Base-by-base conservation (phyloP, 2,113 vertebrate species). In the Muntiacus muntjak region DNA sequence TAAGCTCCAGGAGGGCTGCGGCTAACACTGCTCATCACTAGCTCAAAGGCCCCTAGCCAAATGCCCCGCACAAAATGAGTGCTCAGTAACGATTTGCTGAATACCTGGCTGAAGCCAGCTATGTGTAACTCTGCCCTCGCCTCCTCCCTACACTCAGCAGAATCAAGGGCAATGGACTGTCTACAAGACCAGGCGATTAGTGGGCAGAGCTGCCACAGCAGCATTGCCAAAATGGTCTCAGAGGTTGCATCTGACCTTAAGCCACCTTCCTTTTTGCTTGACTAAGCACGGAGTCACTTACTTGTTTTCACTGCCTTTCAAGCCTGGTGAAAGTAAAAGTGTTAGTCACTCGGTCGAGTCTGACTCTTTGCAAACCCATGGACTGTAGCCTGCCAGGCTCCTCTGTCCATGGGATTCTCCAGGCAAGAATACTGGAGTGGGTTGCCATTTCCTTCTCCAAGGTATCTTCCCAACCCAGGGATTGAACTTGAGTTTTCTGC, bases 221-320 rank as follows among this genome's bases (percentile, higher is more conserved):
- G 89, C 74, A 1, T 0, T 12, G 9, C 33, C 33, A 13, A 89
- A 26, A 55, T 4, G 1, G 45, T 55, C 81, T 92, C 92, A 47
- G 81, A 89, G 54, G 54, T 14, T 0, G 1, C 43, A 4, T 16
- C 95, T 89, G 89, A 97, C 94, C 96, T 97, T 95, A 78, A 96
- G 71, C 57, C 87, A 57, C 95, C 45, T 95, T 93, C 55, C 58
- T 47, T 71, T 91, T 28, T 92, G 96, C 94, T 95, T 85, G 87
- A n/a, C 74, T 92, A 74, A 92, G 96, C 97, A 64, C 64, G 0
- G 58, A 97, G 54, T 94, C 15, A 15, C 64, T 40, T 7, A 5
- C 92, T 89, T 90, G 43, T 36, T 97, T 89, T 40, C 87, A 83
- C 82, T 89, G 96, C 71, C 67, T 91, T 93, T 93, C 79, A 57